Percentiles rank a stretch among this genome's conserved stretches.
phyloP scores from a whole-genome alignment of 2,113 vertebrate species.

The Noturus placidus region DNA sequence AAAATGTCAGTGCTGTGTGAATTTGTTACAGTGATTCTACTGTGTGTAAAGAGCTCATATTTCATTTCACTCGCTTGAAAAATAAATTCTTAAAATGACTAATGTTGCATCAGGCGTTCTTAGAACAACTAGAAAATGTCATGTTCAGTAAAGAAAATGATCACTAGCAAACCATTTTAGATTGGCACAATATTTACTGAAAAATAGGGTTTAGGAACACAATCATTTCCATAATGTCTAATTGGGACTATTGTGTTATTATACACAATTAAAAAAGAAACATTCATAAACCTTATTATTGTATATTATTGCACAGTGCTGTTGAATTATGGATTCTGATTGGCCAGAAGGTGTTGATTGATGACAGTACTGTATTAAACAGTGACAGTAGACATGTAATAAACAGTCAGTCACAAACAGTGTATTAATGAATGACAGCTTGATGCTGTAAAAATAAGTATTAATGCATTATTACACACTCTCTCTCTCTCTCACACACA shows the following conservation, averaged over 20 bases:
- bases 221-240: background rate
- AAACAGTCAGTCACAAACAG: conserved; percentile 24
- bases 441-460: conserved; percentile 11
- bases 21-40: background rate
- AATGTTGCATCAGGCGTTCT: background rate
- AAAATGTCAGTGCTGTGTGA: background rate
- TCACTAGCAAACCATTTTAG: background rate
- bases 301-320: background rate
- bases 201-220: background rate
- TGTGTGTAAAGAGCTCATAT: background rate
- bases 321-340: background rate
- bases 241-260: background rate
- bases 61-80: background rate
- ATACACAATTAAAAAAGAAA: background rate
- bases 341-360: background rate
- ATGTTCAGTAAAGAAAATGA: background rate
- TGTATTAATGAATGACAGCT: conserved; percentile 9
- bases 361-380: no score
- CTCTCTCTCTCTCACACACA: conserved; percentile 38
- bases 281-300: background rate
- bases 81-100: background rate
- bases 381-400: background rate
- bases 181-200: background rate
- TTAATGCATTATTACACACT: background rate
- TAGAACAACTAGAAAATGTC: background rate